Percentiles rank a stretch among this genome's conserved stretches.
Conservation (phyloP, 1,140 invertebrate genomes). For the Mercenaria mercenaria region DNA sequence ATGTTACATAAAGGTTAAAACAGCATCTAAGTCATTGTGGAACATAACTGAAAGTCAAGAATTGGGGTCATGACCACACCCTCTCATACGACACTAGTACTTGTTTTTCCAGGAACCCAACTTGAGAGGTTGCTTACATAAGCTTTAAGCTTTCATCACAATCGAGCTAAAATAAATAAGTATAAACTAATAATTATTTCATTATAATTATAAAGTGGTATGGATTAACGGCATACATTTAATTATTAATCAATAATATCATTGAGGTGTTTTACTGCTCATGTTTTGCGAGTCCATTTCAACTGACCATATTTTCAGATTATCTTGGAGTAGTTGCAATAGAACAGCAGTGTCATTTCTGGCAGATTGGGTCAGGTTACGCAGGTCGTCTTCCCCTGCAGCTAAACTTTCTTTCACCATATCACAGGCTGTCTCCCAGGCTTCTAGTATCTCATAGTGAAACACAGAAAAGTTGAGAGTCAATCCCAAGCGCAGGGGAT, state of each 20-base stretch:
- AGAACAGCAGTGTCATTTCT: conserved; percentile 99
- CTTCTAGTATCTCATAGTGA: conserved; percentile 99
- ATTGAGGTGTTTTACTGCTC: not conserved
- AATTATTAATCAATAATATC: not conserved
- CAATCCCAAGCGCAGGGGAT: conserved; percentile 98
- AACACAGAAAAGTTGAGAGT: conserved; percentile 99
- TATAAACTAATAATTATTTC: no score
- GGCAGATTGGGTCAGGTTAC: conserved; percentile 92
- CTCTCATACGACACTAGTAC: no score
- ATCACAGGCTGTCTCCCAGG: conserved; percentile 98
- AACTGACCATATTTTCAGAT: conserved; percentile 91
- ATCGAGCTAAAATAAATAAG: no score
- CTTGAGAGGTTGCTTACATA: no score
- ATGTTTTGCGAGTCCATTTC: conserved; percentile 55
- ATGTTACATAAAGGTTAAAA: no score
- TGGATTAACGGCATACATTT: no score
- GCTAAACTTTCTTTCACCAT: conserved; percentile 96
- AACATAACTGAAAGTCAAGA: no score
- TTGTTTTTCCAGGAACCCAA: no score
- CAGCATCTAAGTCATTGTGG: no score
- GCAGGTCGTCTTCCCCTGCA: conserved; percentile 89
- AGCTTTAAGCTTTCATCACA: no score
- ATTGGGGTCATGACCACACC: no score
- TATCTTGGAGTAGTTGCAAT: conserved; percentile 99
- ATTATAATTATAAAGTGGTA: no score